Evolutionary conservation across 2,113 vertebrate genomes (phyloP).

Genomic region (Tachysurus vachellii): DNA sequence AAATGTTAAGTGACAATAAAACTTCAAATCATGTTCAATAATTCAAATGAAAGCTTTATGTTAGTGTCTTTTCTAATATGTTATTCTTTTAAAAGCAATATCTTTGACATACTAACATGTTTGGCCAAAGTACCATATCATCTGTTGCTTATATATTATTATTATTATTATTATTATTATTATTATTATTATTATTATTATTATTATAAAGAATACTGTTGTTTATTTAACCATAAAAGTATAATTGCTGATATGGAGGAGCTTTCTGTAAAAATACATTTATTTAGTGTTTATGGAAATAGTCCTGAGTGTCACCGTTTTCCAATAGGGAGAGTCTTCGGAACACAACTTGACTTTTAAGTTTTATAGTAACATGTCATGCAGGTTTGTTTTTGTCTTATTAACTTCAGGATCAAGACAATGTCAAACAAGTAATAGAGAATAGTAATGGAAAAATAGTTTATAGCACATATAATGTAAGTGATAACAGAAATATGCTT

Average conservation of each 20-base stretch:
- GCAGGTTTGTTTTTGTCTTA: neutral
- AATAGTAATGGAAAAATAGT: neutral
- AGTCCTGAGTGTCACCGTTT: neutral
- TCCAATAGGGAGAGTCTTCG: neutral
- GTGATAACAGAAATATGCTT: neutral
- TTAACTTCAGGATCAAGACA: neutral
- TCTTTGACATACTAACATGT: neutral
- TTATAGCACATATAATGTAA: neutral
- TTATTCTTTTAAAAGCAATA: neutral
- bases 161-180: no score
- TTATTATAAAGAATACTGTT: neutral
- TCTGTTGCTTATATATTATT: neutral
- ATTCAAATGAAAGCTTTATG: neutral
- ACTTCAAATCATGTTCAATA: neutral
- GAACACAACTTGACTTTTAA: neutral
- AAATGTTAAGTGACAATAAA: constrained; percentile 33
- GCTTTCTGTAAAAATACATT: no score
- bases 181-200: no score
- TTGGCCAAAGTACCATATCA: neutral
- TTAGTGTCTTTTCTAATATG: neutral
- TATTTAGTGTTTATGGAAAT: neutral
- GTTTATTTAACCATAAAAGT: neutral
- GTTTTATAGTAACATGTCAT: neutral
- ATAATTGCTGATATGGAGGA: neutral
- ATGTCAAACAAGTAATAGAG: neutral